Base-by-base conservation (phyloP, 2,113 vertebrate species). In the Oncorhynchus kisutch region DNA sequence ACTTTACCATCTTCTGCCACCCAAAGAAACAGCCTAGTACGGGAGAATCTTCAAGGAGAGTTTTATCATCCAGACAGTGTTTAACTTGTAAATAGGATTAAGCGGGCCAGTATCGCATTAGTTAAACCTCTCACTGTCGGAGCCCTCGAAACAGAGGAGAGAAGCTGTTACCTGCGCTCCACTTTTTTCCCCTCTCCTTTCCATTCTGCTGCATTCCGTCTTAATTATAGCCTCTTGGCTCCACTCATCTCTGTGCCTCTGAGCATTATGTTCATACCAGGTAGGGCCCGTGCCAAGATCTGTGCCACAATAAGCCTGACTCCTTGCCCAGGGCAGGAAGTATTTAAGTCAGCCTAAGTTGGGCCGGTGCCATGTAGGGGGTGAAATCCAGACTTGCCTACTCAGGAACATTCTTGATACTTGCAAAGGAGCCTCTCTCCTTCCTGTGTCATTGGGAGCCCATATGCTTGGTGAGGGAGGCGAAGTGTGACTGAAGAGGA, bases 361-460 rank as follows among this genome's bases (percentile, higher is more conserved):
- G 87, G 87, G 77, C 76, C 34, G 22, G 4, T 78, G 90, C 90
- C 89, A 88, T 24, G 1, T 76, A 82, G 78, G 67, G 84, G 87
- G 69, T 85, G 81, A 90, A 87, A 83, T 88, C 86, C 79, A 81
- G 81, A 79, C 79, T 92, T 65, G 78, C 86, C 85, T 85, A 79
- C 78, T 87, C 73, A 66, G 75, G 74, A 80, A 81, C 72, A 67
- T 83, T 87, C 78, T 77, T 77, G 66, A 79, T 75, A 74, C 76
- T 82, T 90, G 83, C 86, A 88, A 48, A 34, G 74, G 80, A 76
- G 86, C 84, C 86, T 16, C 72, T 89, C 83, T 89, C 82, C 84
- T 90, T 87, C 83, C 82, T 87, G 87, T 90, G 87, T 88, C 86
- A 86, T 80, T 89, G 89, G 62, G 86, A 88, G 83, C 76, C 85